Evolutionary conservation across 2,113 vertebrate species (phyloP), one percentile per base, ranked within the genome.

Genomic region (Puntigrus tetrazona): DNA sequence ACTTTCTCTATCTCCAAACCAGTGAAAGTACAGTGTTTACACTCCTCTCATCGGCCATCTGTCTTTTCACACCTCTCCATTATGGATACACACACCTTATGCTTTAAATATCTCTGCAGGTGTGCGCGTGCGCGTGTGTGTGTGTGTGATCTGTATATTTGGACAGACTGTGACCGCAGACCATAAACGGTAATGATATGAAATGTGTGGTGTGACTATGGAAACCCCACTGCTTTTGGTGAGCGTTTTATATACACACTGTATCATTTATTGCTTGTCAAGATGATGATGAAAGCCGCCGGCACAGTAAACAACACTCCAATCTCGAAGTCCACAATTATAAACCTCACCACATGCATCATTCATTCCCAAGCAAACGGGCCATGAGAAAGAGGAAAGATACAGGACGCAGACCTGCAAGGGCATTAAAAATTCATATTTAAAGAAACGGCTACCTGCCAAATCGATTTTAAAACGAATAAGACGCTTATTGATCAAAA

Each of bases 11-110:
- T 52, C 73, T 31, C 22, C 20, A 65, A 29, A 45, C 34, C 76
- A 85, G 50, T 72, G 20, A 57, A 79, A 45, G 65, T 78, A 18
- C n/a, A 41, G n/a, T 79, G 78, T 81, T 81, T 81, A 31, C 55
- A 81, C 69, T 81, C n/a, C 78, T 81, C 67, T 74, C 67, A 8
- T 34, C 38, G 25, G 55, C 55, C 50, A 74, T 20, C 69, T 73
- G 65, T 38, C 65, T 79, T 70, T 83, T 74, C 69, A 74, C 69
- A 74, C 52, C 36, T 83, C 70, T 83, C 81, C 7, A 73, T 36
- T 18, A 57, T 16, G 20, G 4, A 55, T 52, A 43, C 25, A 84
- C n/a, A 73, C 76, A 70, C 63, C 9, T 72, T 41, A 22, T 45
- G 36, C 36, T 72, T 45, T 34, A 52, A 25, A 77, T 43, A 59